Evolutionary conservation across 2,888 invertebrate genomes (phyloP).

Genomic region (Tenthredo livida): DNA sequence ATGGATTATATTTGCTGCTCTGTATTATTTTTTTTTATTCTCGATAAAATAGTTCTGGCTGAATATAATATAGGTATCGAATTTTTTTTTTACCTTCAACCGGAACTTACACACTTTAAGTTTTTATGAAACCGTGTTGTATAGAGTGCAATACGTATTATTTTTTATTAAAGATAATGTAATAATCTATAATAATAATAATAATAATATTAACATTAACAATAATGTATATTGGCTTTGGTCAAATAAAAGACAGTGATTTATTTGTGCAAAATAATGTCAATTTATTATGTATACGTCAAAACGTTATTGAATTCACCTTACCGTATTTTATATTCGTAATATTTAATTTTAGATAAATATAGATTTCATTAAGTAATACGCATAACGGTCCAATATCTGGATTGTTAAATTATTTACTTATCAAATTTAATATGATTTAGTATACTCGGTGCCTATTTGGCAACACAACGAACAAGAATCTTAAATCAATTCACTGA

Average conservation of each 20-base stretch:
- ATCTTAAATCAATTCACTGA: background rate
- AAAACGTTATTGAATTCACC: background rate
- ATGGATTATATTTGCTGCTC: background rate
- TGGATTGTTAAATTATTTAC: background rate
- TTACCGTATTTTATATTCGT: background rate
- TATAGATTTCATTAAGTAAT: background rate
- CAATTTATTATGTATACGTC: conserved; percentile 36
- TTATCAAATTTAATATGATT: background rate
- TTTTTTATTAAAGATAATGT: conserved; percentile 20
- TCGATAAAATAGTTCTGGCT: background rate
- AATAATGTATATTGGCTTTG: conserved; percentile 37
- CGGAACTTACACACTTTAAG: background rate
- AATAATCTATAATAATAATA: conserved; percentile 7
- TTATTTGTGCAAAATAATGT: conserved; percentile 13
- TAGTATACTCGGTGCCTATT: background rate
- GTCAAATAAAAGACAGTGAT: conserved; percentile 45
- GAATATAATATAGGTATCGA: background rate
- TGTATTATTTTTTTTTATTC: background rate
- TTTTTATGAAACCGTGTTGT: background rate
- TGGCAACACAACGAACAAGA: background rate
- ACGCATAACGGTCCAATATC: background rate
- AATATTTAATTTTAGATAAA: background rate
- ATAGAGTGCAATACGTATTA: conserved; percentile 19
- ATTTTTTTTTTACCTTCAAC: background rate
- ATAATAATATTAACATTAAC: background rate